Percentiles rank a stretch among this genome's conserved stretches.
Evolutionary conservation across 2,888 invertebrate species (phyloP).

Genomic region (Chrysolina haemoptera): DNA sequence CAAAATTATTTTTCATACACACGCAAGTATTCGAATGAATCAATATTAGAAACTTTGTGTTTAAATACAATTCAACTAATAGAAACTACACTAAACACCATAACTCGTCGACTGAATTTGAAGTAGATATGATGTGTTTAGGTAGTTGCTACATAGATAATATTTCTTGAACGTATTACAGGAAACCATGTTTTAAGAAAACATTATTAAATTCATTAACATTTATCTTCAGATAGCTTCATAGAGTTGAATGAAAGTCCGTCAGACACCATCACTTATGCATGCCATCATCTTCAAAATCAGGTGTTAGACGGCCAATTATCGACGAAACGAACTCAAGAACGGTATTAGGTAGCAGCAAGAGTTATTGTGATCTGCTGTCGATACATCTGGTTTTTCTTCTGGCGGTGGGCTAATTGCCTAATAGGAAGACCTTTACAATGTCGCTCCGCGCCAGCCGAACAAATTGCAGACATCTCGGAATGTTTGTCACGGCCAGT

Average conservation of each 20-base stretch:
- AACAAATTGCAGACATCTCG: conserved; percentile 62
- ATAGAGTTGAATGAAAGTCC: neutral
- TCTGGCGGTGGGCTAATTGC: conserved; percentile 51
- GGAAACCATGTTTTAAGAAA: no score
- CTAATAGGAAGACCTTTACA: conserved; percentile 52
- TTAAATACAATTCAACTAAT: no score
- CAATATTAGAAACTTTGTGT: no score
- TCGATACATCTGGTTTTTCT: conserved; percentile 29
- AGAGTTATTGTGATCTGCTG: conserved; percentile 24
- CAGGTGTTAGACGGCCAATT: conserved; percentile 34
- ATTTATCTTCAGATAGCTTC: no score
- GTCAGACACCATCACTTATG: conserved; percentile 1
- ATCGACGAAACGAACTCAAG: conserved; percentile 27
- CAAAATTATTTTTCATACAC: no score
- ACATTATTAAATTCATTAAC: no score
- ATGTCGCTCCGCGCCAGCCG: conserved; percentile 49
- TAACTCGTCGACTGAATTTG: no score
- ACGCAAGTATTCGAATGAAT: no score
- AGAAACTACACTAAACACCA: no score
- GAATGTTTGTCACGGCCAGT: conserved; percentile 56
- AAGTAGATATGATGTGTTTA: no score
- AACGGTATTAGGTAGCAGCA: conserved; percentile 38
- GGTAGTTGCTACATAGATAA: no score
- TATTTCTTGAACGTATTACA: no score
- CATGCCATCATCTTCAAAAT: conserved; percentile 20